Conservation (phyloP, 1,140 invertebrate species). For the Aradophagus sp. region DNA sequence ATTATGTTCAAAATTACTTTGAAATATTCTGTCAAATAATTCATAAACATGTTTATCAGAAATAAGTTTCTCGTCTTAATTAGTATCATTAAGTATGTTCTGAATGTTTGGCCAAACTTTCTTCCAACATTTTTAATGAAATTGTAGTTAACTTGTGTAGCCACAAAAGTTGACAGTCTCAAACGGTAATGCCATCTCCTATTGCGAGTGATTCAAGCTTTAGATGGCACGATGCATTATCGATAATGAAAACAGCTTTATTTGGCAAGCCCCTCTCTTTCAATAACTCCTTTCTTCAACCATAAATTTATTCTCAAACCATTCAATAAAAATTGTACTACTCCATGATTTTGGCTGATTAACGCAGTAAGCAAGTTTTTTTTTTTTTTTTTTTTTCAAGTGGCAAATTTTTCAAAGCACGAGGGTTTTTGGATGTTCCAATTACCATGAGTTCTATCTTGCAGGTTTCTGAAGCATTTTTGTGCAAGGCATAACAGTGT, state of each 20-base stretch:
- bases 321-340: constrained; percentile 22
- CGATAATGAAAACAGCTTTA: constrained; percentile 46
- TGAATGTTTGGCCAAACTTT: constrained; percentile 1
- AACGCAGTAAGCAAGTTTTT: constrained; percentile 26
- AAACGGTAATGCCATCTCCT: constrained; percentile 39
- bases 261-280: constrained; percentile 16
- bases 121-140: constrained; percentile 1
- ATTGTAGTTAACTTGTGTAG: background rate
- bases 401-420: constrained; percentile 28
- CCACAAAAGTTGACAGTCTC: background rate
- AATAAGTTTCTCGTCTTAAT: too few relatives aligned
- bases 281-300: constrained; percentile 34
- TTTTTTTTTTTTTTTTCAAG: too few relatives aligned
- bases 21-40: too few relatives aligned
- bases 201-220: background rate
- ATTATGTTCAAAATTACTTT: too few relatives aligned
- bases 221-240: constrained; percentile 45
- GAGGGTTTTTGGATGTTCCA: constrained; percentile 5
- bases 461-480: constrained; percentile 64
- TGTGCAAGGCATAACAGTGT: constrained; percentile 60
- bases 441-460: constrained; percentile 50
- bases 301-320: constrained; percentile 35
- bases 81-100: too few relatives aligned
- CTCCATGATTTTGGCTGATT: constrained; percentile 26
- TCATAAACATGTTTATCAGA: too few relatives aligned